phyloP scores from a whole-genome alignment of 2,797 vertebrate genomes.

The Mus spretus region DNA sequence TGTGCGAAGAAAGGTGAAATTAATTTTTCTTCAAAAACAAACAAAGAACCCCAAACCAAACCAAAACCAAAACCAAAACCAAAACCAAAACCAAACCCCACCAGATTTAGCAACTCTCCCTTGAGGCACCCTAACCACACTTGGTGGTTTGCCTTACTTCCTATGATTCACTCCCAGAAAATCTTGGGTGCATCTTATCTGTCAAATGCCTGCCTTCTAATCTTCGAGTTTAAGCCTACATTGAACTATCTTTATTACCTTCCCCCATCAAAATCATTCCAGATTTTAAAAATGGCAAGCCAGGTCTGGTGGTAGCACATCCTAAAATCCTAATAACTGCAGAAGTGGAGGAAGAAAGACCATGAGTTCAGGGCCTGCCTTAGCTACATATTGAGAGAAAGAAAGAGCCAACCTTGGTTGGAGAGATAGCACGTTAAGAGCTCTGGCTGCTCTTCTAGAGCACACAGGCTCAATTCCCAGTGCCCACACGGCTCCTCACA shows the following conservation, averaged over 20 bases:
- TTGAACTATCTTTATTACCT: background rate
- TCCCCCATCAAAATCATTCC: background rate
- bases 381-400: background rate
- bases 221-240: background rate
- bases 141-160: background rate
- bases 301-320: background rate
- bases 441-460: background rate
- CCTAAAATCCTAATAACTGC: background rate
- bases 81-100: no score
- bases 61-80: background rate
- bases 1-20: background rate
- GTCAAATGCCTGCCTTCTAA: background rate
- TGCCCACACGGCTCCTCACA: background rate
- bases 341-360: background rate
- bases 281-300: background rate
- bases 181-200: background rate
- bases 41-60: background rate
- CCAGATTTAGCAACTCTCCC: background rate
- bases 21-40: background rate
- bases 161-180: background rate
- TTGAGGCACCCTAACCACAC: no score
- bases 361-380: background rate
- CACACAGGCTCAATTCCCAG: background rate
- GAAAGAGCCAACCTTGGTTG: background rate
- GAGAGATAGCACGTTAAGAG: background rate